Evolutionary conservation across 1,140 invertebrate species (phyloP), one percentile per base, ranked within the genome.

Genomic region (Lepidurus apus): DNA sequence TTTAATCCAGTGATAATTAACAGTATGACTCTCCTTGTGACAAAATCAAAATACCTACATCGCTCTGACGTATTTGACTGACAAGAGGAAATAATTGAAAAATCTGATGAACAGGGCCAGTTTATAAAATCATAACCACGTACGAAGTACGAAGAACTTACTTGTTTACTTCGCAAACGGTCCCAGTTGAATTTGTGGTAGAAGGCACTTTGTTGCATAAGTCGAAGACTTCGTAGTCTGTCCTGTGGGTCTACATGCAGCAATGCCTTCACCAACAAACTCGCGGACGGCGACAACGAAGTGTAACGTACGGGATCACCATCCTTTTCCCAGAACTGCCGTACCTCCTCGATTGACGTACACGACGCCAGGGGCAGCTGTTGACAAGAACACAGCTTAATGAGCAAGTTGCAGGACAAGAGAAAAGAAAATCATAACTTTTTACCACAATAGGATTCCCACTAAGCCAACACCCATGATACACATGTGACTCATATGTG

Each of bases 171-270:
- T 77, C 85, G 85, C 7, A 86, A 85, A 77, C 84, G 81, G 34
- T 84, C 84, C 65, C 88, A 81, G 83, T 85, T 85, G 80, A 86
- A 88, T 74, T 84, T 84, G 81, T 86, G 86, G 81, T 85, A 88
- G 74, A 88, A 86, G 21, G 87, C 86, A 7, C 87, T 87, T 44
- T 83, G 84, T 78, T 86, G 83, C 21, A 88, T 81, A 1, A 84
- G 82, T 79, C 86, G 83, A 42, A 88, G 80, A 21, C 86, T 86
- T 42, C 84, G 84, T 7, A 88, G 82, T 43, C 87, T 83, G 77
- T 84, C 82, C 1, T 81, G 80, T 11, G 87, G 85, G 43, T 87
- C 84, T 1, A 84, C 73, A 75, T 85, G 83, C 6, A 88, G 81
- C 9, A 88, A 81, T 45, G 87, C 83, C 42, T 81, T 76, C 8